Evolutionary conservation across 2,797 vertebrate genomes (phyloP).

Genomic region (Pangasius larnaudii): DNA sequence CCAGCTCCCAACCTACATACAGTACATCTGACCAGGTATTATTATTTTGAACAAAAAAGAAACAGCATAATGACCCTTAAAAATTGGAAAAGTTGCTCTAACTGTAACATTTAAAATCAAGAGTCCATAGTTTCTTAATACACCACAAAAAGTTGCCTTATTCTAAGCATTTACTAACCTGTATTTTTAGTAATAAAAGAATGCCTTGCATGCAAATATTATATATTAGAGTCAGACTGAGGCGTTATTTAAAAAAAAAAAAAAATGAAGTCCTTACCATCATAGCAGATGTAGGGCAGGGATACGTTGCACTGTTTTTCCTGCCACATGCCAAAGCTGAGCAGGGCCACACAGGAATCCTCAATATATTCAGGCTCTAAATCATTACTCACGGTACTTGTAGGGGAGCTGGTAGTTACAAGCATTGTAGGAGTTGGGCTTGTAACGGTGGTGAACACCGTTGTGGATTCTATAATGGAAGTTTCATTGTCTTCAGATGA

Average conservation of each 20-base stretch:
- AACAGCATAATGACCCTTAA: neutral
- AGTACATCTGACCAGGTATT: neutral
- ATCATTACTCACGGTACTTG: neutral
- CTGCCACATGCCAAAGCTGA: conserved; percentile 71
- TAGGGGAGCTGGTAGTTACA: neutral
- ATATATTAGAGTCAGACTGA: neutral
- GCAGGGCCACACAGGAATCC: conserved; percentile 71
- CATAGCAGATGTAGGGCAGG: conserved; percentile 74
- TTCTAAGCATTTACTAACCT: neutral
- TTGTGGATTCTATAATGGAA: neutral
- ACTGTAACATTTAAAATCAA: neutral
- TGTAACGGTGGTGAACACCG: neutral
- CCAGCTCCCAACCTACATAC: neutral
- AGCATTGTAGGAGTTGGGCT: conserved; percentile 2
- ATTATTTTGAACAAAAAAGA: neutral
- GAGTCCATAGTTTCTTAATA: neutral
- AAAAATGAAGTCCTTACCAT: conserved; percentile 63
- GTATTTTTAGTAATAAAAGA: neutral
- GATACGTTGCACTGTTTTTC: conserved; percentile 63
- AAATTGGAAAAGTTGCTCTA: neutral
- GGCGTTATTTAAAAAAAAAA: too few relatives aligned
- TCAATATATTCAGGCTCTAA: conserved; percentile 50
- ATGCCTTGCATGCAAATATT: neutral
- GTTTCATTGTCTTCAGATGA: neutral
- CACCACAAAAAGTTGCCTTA: neutral